Conservation (phyloP, 1,140 invertebrate species). For the Solen grandis region DNA sequence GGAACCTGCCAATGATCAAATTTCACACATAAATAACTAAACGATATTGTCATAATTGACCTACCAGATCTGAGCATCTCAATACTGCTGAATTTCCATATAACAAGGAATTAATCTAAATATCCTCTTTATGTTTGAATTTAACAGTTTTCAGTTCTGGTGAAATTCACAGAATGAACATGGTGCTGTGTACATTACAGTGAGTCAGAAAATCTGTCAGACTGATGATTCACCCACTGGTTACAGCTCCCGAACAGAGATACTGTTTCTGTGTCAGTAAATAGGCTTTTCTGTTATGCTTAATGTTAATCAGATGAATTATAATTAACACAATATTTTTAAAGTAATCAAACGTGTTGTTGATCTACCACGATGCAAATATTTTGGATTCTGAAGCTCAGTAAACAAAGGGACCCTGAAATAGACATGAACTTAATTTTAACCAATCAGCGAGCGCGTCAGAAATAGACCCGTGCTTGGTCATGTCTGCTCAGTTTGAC, state of each 20-base stretch:
- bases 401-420: constrained; percentile 51
- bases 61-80: no score
- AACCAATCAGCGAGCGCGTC: constrained; percentile 63
- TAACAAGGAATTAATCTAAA: no score
- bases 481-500: constrained; percentile 60
- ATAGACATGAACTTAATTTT: constrained; percentile 31
- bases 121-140: no score
- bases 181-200: neutral
- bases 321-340: neutral
- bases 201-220: constrained; percentile 20
- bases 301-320: neutral
- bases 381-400: neutral
- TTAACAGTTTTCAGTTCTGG: no score
- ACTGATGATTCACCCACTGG: neutral
- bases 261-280: no score
- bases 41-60: no score
- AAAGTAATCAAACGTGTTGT: neutral
- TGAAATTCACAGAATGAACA: neutral
- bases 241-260: neutral
- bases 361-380: neutral
- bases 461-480: constrained; percentile 64
- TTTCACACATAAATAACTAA: no score
- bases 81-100: no score
- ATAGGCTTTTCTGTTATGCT: no score
- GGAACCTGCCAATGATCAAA: no score